Percentiles rank a stretch among this genome's conserved stretches.
phyloP scores from a whole-genome alignment of 1,140 invertebrate species.

The Zophobas atratus region DNA sequence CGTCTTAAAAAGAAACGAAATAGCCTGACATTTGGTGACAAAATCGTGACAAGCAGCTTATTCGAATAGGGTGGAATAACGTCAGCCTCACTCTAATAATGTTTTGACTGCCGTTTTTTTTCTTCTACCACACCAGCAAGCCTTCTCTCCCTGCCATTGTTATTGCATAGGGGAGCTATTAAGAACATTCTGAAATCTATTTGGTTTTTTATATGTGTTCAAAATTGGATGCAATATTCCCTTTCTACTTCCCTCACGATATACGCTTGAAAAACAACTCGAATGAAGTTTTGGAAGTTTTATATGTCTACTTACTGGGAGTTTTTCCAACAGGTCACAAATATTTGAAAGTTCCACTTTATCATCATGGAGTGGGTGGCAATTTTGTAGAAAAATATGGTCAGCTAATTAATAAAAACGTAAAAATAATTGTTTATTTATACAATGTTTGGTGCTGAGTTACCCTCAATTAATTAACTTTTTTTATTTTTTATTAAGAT shows the following conservation, averaged over 20 bases:
- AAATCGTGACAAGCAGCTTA: slow-evolving; percentile 43
- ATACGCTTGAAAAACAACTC: slow-evolving; percentile 28
- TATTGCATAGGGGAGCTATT: slow-evolving; percentile 21
- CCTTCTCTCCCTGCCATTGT: slow-evolving; percentile 1
- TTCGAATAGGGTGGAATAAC: slow-evolving; percentile 30
- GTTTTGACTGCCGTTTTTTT: slow-evolving; percentile 43
- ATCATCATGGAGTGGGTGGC: neutral
- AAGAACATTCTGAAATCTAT: slow-evolving; percentile 28
- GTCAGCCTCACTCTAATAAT: slow-evolving; percentile 35
- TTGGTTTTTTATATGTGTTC: slow-evolving; percentile 20
- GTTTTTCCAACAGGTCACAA: slow-evolving; percentile 6
- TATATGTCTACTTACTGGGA: slow-evolving; percentile 28
- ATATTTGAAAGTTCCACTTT: slow-evolving; percentile 20
- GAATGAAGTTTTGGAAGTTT: slow-evolving; percentile 14
- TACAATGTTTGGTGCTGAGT: too few species aligned
- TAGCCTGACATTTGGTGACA: slow-evolving; percentile 42
- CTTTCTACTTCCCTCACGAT: neutral
- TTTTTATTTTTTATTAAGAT: too few species aligned
- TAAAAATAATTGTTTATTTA: too few species aligned
- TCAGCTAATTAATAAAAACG: too few species aligned
- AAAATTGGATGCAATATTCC: slow-evolving; percentile 12
- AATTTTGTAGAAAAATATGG: neutral
- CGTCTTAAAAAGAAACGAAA: slow-evolving; percentile 43
- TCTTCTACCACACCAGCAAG: neutral
- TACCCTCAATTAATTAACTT: too few species aligned